A percentile compares a stretch with the other conserved stretches of the same genome.
Conservation (phyloP, 2,113 vertebrate genomes). For the Xiphorhynchus elegans region DNA sequence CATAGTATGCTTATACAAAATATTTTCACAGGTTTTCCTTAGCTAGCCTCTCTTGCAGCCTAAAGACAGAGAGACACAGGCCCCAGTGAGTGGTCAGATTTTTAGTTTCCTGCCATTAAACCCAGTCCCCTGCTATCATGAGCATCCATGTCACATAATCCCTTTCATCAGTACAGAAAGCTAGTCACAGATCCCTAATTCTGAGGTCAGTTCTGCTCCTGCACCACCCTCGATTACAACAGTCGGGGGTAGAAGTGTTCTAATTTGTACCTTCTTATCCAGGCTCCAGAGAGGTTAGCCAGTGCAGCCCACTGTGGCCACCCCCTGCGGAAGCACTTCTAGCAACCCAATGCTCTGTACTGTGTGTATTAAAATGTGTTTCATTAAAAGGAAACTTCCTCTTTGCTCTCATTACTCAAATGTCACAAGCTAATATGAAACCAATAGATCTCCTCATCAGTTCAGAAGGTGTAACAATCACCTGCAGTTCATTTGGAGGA, state of each 20-base stretch:
- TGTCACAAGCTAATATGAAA: neutral
- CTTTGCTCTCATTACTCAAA: neutral
- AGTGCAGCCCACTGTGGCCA: neutral
- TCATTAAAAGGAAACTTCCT: neutral
- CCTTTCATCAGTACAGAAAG: conserved; percentile 36
- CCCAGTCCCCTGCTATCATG: neutral
- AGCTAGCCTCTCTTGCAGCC: neutral
- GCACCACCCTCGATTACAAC: neutral
- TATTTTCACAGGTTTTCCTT: neutral
- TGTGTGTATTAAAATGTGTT: neutral
- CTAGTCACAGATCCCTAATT: conserved; percentile 1
- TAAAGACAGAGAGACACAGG: neutral
- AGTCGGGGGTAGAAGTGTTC: conserved; percentile 28
- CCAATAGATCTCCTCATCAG: accelerated
- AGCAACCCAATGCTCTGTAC: neutral
- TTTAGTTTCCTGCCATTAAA: neutral
- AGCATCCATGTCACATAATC: conserved; percentile 52
- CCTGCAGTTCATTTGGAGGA: neutral
- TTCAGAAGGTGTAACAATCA: neutral
- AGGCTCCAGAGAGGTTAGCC: neutral
- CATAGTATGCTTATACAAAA: neutral
- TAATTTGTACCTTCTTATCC: conserved; percentile 16
- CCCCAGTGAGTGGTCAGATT: neutral
- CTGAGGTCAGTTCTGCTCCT: conserved; percentile 50
- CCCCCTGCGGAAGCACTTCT: neutral